phyloP scores from a whole-genome alignment of 1,140 invertebrate species.

The Bathynomus jamesi region DNA sequence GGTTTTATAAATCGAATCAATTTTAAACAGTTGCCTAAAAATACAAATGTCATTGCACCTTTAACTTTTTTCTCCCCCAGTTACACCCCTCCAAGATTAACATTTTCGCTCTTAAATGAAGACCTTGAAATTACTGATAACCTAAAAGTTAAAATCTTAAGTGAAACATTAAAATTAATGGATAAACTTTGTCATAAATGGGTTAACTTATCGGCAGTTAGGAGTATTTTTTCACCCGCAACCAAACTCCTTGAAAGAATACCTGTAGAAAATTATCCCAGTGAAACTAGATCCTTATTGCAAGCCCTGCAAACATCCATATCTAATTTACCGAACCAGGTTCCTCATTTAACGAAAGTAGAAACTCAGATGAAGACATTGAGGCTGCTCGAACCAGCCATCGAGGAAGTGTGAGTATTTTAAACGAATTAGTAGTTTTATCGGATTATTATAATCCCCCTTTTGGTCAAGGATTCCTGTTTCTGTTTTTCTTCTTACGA shows the following conservation, averaged over 20 bases:
- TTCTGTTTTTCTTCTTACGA: too few relatives aligned
- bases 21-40: too few relatives aligned
- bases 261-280: constrained; percentile 18
- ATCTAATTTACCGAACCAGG: constrained; percentile 16
- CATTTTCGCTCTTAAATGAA: constrained; percentile 1
- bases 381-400: constrained; percentile 25
- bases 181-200: constrained; percentile 17
- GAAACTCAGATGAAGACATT: constrained; percentile 13
- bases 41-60: too few relatives aligned
- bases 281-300: constrained; percentile 3
- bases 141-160: constrained; percentile 13
- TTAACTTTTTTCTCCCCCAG: too few relatives aligned
- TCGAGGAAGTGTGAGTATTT: constrained; percentile 34
- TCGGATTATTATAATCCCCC: too few relatives aligned
- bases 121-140: constrained; percentile 16
- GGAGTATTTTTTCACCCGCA: constrained; percentile 17
- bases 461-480: too few relatives aligned
- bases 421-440: too few relatives aligned
- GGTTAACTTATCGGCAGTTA: constrained; percentile 19
- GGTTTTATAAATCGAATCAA: too few relatives aligned
- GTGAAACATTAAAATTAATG: constrained; percentile 14
- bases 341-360: constrained; percentile 7
- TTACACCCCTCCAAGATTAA: too few relatives aligned
- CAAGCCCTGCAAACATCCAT: constrained; percentile 11
- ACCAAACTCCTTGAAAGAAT: constrained; percentile 13